A percentile compares a stretch with the other conserved stretches of the same genome.
Conservation (phyloP, 2,113 vertebrate genomes). For the Acanthisitta chloris region DNA sequence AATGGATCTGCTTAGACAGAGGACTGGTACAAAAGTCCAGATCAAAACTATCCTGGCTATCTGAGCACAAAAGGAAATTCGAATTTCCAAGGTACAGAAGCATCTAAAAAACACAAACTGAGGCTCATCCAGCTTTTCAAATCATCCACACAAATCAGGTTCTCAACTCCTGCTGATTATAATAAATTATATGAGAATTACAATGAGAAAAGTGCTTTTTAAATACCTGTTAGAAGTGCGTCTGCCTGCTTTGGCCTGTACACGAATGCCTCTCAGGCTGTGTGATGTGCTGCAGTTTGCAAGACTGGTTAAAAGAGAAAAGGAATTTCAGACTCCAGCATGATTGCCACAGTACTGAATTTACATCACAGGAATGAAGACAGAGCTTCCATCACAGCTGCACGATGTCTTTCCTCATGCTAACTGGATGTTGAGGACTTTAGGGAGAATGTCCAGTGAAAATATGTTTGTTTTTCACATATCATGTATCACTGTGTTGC, state of each 20-base stretch:
- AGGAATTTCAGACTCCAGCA: neutral
- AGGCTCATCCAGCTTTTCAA: neutral
- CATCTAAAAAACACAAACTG: neutral
- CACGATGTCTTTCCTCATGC: neutral
- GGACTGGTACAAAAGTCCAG: neutral
- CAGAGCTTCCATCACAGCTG: neutral
- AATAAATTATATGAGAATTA: neutral
- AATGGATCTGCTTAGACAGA: neutral
- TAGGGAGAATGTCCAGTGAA: neutral
- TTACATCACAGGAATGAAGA: neutral
- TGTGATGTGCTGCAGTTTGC: neutral
- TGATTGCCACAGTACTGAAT: neutral
- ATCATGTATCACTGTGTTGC: neutral
- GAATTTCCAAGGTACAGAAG: neutral
- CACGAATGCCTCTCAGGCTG: neutral
- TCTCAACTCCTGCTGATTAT: neutral
- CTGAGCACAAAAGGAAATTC: neutral
- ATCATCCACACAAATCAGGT: neutral
- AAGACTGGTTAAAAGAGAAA: neutral
- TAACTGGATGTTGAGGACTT: neutral
- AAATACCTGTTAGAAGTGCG: neutral
- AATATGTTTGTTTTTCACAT: neutral
- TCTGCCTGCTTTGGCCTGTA: neutral
- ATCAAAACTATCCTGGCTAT: neutral
- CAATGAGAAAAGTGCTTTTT: neutral